Base-by-base conservation (phyloP, 2,888 invertebrate species). In the Empis livida region DNA sequence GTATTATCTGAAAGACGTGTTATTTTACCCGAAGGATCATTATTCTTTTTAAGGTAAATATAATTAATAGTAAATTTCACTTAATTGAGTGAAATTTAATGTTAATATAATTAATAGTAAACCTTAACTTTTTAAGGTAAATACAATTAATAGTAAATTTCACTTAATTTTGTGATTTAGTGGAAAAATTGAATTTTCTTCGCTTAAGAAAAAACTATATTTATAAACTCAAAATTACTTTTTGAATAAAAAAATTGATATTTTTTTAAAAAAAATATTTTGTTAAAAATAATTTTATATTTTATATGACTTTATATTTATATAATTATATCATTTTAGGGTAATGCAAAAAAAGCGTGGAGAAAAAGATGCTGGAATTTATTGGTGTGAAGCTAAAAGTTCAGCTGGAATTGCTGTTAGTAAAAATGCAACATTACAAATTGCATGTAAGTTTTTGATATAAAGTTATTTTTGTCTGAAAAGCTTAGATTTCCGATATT, bases 371-470 rank as follows among this genome's bases (percentile, higher is more conserved):
- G 79, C 82, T 13, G 87, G 88, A 9, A 79, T 82, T 17, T 89
- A 88, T 64, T 85, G 85, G 80, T 88, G 88, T 63, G 80, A 84
- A 51, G 88, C 87, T 5, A 76, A 74, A 56, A 89, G 87, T 64
- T 71, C 75, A 48, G 79, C 79, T 31, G 88, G 88, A n/a, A 75
- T 74, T 42, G 82, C 79, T 42, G 73, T 76, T 53, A 84, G 84
- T 59, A 73, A 80, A 53, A 86, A 86, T 64, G 89, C 87, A 43
- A 82, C 84, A 40, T 74, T 89, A 54, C 80, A 83, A 67, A 82
- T 85, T 56, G 84, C 85, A 64, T 79, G 84, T 85, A 67, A 73
- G n/a, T 20, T 20, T 20, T n/a, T 20, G 20, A 20, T 6, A 20
- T 20, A 5, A 20, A 5, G 6, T 20, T 20, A 20, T 20, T 20